A percentile compares a stretch with the other conserved stretches of the same genome.
Conservation (phyloP, 1,140 invertebrate genomes). For the Tigriopus japonicus region DNA sequence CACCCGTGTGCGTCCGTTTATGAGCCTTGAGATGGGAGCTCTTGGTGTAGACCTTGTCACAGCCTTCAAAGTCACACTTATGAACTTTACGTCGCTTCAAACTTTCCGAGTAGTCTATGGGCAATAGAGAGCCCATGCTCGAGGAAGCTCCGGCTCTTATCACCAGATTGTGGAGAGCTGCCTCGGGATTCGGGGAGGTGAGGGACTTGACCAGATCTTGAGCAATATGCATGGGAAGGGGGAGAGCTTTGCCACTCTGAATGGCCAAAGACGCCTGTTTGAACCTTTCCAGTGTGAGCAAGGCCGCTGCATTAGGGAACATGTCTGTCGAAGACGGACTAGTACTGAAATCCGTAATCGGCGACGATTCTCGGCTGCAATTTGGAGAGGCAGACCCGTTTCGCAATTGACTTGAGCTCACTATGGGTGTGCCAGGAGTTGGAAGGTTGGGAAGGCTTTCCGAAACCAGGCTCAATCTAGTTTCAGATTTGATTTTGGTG, state of each 20-base stretch:
- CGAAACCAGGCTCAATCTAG: neutral
- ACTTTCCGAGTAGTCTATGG: slow-evolving; percentile 23
- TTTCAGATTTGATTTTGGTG: neutral
- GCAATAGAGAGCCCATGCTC: neutral
- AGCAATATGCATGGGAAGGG: neutral
- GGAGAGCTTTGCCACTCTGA: neutral
- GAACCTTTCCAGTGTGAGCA: neutral
- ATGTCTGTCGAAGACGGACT: neutral
- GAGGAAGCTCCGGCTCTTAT: neutral
- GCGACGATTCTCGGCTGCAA: neutral
- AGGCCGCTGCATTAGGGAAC: neutral
- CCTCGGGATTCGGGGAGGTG: neutral
- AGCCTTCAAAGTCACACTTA: slow-evolving; percentile 65
- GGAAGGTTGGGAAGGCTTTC: neutral
- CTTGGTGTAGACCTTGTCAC: slow-evolving; percentile 86
- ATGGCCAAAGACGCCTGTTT: neutral
- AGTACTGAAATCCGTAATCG: neutral
- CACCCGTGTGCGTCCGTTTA: slow-evolving; percentile 58
- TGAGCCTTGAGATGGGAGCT: slow-evolving; percentile 84
- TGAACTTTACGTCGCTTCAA: slow-evolving; percentile 53
- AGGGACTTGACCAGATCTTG: neutral
- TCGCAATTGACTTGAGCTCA: too few relatives aligned
- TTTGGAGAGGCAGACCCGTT: too few relatives aligned
- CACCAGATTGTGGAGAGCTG: neutral
- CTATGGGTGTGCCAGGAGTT: too few relatives aligned